Evolutionary conservation across 2,113 vertebrate species (phyloP), one percentile per base, ranked within the genome.

Genomic region (Atrichornis clamosus): DNA sequence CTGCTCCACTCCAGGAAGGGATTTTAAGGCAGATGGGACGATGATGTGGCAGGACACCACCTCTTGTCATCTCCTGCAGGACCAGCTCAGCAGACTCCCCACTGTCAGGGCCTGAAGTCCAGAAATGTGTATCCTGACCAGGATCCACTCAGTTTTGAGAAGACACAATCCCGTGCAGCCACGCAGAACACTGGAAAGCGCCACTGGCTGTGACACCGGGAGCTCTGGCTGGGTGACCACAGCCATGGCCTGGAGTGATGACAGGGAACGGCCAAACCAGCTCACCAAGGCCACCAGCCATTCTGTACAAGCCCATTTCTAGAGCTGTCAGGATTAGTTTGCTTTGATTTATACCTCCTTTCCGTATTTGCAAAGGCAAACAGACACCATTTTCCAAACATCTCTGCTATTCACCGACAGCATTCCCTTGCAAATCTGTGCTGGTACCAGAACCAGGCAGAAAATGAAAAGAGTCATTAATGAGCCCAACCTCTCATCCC

Each of bases 281-380:
- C 42, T 60, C 24, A 4, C 19, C 33, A 35, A 35, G 37, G 21
- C 47, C 76, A 76, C 12, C 7, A 1, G 44, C 12, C 6, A 0
- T 49, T 50, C 5, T 1, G 73, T 7, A 7, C 18, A 49, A 62
- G 41, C n/a, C 32, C 32, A 8, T 64, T 94, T 92, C 76, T 86
- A 63, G 76, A 85, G 62, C 24, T 60, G 41, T 52, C 12, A 4
- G 41, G 13, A 32, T 41, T n/a, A 27, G 6, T 85, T 91, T 68
- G 37, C 20, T 60, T 87, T 49, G 35, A 93, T 75, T 93, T 67
- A 56, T 60, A 26, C 8, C 60, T 89, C n/a, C 49, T 84, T 87
- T n/a, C 41, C 2, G 0, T 21, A 3, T 68, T 84, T 81, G n/a
- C 44, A 59, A 84, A 78, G 44, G 20, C 55, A 87, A 79, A 39